These are phyloP conservation scores for Heliconius aoede DNA, from an alignment of 2,888 invertebrate species.

Conservation along the genomic window DNA sequence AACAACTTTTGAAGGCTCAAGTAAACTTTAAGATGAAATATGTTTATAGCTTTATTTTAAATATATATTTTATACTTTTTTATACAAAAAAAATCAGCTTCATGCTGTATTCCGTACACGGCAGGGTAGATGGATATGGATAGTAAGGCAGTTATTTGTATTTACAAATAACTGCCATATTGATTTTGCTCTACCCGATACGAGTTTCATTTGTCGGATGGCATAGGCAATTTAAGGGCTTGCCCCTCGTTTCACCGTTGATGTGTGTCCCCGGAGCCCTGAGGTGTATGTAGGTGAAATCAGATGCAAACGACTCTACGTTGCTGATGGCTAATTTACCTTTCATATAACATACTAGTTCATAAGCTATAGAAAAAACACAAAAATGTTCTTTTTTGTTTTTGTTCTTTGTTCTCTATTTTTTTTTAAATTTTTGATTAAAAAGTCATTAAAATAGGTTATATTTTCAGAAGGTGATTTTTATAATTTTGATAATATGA, in stretches of 20 bases:
- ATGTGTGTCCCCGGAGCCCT: conserved; percentile 59
- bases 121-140: no score
- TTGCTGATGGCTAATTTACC: conserved; percentile 79
- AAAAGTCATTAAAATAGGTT: neutral
- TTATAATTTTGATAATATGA: no score
- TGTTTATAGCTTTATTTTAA: conserved; percentile 6
- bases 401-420: neutral
- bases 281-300: conserved; percentile 69
- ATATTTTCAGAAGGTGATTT: no score
- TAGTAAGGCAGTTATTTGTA: no score
- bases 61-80: neutral
- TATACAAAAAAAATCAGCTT: no score
- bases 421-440: neutral
- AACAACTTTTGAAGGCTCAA: conserved; percentile 44
- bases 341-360: conserved; percentile 78
- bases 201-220: conserved; percentile 47
- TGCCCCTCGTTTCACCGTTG: conserved; percentile 48
- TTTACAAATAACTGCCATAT: conserved; percentile 31
- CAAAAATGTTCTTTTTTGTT: neutral
- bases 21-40: conserved; percentile 35
- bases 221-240: conserved; percentile 53
- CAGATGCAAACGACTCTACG: conserved; percentile 79
- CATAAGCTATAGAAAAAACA: conserved; percentile 51
- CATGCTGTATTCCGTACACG: no score
- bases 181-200: conserved; percentile 38